Evolutionary conservation across 2,113 vertebrate genomes (phyloP).

Genomic region (Bombycilla garrulus): DNA sequence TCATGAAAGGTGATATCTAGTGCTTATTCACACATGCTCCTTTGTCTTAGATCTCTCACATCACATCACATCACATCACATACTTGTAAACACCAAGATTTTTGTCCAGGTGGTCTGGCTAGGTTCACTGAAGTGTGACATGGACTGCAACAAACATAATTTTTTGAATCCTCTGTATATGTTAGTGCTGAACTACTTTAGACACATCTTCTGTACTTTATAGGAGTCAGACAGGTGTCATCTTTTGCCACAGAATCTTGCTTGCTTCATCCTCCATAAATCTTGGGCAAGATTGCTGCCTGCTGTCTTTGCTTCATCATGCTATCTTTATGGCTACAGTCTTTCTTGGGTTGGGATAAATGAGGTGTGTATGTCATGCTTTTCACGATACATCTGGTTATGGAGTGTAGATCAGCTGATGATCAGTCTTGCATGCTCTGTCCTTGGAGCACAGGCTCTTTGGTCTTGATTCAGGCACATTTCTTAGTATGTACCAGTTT

Average conservation of each 20-base stretch:
- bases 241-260: not conserved
- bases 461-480: not conserved
- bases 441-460: not conserved
- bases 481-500: not conserved
- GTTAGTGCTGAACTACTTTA: not conserved
- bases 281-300: not conserved
- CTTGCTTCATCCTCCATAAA: not conserved
- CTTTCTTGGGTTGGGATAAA: not conserved
- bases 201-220: not conserved
- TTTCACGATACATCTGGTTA: not conserved
- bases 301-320: not conserved
- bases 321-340: not conserved
- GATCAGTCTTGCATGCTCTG: not conserved
- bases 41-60: not conserved
- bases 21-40: not conserved
- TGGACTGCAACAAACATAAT: not conserved
- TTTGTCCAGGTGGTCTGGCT: not conserved
- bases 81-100: not conserved
- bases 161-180: not conserved
- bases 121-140: not conserved
- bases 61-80: not conserved
- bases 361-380: not conserved
- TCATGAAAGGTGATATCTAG: not conserved
- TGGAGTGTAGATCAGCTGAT: not conserved
- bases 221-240: not conserved